These are phyloP conservation scores for Tragelaphus scriptus DNA, from an alignment of 2,113 vertebrate species.

Conservation along the genomic window DNA sequence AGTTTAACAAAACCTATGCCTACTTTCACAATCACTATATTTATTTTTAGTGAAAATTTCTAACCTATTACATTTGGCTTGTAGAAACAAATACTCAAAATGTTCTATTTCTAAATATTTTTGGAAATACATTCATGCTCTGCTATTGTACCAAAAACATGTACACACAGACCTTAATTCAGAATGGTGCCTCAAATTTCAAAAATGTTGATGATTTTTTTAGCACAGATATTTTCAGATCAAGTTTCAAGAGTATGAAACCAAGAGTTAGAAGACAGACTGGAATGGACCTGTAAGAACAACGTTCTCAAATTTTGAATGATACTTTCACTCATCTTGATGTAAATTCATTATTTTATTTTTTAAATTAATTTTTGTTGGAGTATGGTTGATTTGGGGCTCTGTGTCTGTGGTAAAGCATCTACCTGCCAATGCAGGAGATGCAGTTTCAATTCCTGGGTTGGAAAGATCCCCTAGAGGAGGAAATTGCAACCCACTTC, in stretches of 20 bases:
- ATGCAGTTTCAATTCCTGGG: background rate
- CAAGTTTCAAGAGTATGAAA: background rate
- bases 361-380: background rate
- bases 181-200: background rate
- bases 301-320: background rate
- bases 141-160: background rate
- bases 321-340: background rate
- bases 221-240: conserved; percentile 40
- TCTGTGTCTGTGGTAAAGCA: background rate
- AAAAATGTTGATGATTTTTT: conserved; percentile 1
- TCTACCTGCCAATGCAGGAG: background rate
- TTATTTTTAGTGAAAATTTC: conserved; percentile 30
- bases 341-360: background rate
- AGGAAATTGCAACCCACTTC: background rate
- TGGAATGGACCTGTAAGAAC: background rate
- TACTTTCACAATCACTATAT: conserved; percentile 30
- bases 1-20: background rate
- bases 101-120: conserved; percentile 27
- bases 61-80: background rate
- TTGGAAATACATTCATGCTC: background rate
- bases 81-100: conserved; percentile 19
- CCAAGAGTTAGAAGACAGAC: background rate
- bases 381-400: background rate
- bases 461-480: background rate
- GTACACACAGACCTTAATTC: background rate